Conservation (phyloP, 37 sponge, comb jelly and placozoan genomes). For the Tethya wilhelma region DNA sequence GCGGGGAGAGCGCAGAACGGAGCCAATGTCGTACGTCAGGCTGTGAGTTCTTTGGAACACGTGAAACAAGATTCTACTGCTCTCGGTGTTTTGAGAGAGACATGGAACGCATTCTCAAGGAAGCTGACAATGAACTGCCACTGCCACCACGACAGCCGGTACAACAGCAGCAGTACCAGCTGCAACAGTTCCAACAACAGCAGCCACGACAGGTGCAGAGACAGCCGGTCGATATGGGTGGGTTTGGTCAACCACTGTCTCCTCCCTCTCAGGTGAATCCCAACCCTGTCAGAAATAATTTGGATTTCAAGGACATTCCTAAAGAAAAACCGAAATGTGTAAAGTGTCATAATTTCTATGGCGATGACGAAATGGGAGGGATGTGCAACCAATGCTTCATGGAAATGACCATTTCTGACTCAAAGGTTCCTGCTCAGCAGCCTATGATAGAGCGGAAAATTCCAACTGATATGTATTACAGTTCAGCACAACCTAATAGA, state of each 20-base stretch:
- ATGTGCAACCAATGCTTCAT: constrained; percentile 61
- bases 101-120: constrained; percentile 29
- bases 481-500: neutral
- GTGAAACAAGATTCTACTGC: constrained; percentile 52
- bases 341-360: constrained; percentile 51
- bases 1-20: neutral
- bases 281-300: too few relatives aligned
- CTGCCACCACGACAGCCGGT: neutral
- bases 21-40: constrained; percentile 39
- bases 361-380: constrained; percentile 35
- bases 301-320: neutral
- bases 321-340: constrained; percentile 31
- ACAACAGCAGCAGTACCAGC: neutral
- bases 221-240: neutral
- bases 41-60: constrained; percentile 64
- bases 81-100: constrained; percentile 51
- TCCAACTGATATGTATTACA: too few relatives aligned
- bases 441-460: neutral
- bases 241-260: neutral
- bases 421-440: neutral
- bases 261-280: neutral
- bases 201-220: neutral
- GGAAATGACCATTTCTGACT: constrained; percentile 12
- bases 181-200: neutral
- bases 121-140: constrained; percentile 8